Conservation (phyloP, 2,797 vertebrate species). For the Oophaga sylvatica region DNA sequence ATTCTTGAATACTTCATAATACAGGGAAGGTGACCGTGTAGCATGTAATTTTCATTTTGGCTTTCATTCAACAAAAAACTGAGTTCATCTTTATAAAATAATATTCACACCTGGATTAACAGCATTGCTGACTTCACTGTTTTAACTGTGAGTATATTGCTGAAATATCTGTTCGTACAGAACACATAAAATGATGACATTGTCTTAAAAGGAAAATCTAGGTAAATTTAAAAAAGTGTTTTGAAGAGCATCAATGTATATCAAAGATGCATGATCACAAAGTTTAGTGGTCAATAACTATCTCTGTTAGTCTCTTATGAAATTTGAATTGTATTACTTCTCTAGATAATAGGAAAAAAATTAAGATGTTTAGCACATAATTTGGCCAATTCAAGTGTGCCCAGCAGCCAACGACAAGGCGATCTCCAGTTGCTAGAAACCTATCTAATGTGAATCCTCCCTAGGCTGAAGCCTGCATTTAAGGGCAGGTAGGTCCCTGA, state of each 20-base stretch:
- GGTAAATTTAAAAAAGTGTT: background rate
- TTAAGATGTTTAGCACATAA: no score
- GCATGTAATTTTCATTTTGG: slow-evolving; percentile 47
- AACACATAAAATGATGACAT: slow-evolving; percentile 25
- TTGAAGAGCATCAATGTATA: background rate
- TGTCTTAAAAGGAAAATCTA: background rate
- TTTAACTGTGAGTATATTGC: slow-evolving; percentile 38
- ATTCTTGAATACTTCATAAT: slow-evolving; percentile 44
- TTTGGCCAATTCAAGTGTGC: no score
- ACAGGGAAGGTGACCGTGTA: slow-evolving; percentile 48
- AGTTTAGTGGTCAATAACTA: background rate
- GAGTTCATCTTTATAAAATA: slow-evolving; percentile 54
- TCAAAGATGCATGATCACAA: background rate
- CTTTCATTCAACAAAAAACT: slow-evolving; percentile 46
- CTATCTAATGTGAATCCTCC: no score
- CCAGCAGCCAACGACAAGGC: no score
- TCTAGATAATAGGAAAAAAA: no score
- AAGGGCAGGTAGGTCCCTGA: no score
- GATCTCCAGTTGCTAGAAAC: no score
- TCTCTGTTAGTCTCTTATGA: background rate
- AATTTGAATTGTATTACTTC: no score
- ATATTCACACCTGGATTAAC: slow-evolving; percentile 59
- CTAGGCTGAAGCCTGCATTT: no score
- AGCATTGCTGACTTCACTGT: slow-evolving; percentile 48
- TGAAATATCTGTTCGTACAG: slow-evolving; percentile 15